Conservation (phyloP, 2,797 vertebrate species). For the Garrulus glandarius region DNA sequence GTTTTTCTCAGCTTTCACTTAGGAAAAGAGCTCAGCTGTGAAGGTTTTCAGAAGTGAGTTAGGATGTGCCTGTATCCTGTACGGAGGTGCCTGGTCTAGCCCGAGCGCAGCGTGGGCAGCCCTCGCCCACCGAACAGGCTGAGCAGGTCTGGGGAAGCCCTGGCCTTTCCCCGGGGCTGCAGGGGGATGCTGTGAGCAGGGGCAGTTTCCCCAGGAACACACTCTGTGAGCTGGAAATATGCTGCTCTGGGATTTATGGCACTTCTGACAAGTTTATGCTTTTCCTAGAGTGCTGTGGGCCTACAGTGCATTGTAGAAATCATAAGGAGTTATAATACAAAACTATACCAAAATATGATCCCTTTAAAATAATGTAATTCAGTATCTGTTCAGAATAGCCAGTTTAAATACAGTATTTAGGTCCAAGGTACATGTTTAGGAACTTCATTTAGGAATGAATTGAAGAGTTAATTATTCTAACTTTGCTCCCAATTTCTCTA, state of each 20-base stretch:
- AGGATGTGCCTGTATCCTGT: fast-evolving
- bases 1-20: background rate
- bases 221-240: background rate
- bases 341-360: background rate
- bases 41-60: background rate
- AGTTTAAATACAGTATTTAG: background rate
- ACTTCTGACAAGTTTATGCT: background rate
- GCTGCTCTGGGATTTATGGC: background rate
- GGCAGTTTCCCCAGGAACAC: background rate
- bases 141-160: background rate
- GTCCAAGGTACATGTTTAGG: background rate
- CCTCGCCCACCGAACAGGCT: fast-evolving
- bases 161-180: background rate
- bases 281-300: background rate
- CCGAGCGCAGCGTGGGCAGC: fast-evolving
- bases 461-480: slow-evolving; percentile 2
- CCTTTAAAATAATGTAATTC: background rate
- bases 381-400: background rate
- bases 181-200: background rate
- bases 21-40: background rate
- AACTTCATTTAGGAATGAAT: background rate
- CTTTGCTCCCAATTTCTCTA: background rate
- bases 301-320: background rate
- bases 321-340: no score
- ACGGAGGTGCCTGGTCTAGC: background rate